Evolutionary conservation across 64 coral and sea anemone species (phyloP).

Genomic region (Cladopsammia gracilis): DNA sequence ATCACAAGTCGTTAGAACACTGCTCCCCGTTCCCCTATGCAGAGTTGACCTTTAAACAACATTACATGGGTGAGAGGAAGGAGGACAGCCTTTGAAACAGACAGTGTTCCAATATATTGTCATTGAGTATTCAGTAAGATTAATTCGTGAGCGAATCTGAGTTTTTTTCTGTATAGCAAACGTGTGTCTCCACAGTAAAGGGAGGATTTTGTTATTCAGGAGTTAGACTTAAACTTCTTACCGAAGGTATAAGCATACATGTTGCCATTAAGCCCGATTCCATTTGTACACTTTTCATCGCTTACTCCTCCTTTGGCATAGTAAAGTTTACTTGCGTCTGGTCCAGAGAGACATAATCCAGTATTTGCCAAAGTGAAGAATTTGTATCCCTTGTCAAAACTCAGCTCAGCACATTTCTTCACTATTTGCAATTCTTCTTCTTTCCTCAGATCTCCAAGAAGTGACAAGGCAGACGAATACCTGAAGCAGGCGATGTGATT

Average conservation of each 20-base stretch:
- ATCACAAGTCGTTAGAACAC: too few relatives aligned
- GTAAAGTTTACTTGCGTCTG: background rate
- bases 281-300: background rate
- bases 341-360: slow-evolving; percentile 2
- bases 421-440: background rate
- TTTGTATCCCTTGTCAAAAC: slow-evolving; percentile 13
- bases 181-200: too few relatives aligned
- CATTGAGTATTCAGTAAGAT: too few relatives aligned
- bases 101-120: too few relatives aligned
- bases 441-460: background rate
- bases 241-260: background rate
- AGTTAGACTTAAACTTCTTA: background rate
- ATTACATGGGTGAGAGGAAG: too few relatives aligned
- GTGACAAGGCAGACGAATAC: background rate
- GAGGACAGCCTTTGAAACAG: too few relatives aligned
- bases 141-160: too few relatives aligned
- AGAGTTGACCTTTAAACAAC: too few relatives aligned
- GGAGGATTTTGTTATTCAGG: too few relatives aligned
- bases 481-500: background rate
- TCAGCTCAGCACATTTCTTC: background rate
- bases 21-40: too few relatives aligned
- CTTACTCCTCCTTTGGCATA: background rate
- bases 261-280: background rate
- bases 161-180: too few relatives aligned
- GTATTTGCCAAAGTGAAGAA: slow-evolving; percentile 34